phyloP scores from a whole-genome alignment of 2,113 vertebrate species.

The Fukomys damarensis region DNA sequence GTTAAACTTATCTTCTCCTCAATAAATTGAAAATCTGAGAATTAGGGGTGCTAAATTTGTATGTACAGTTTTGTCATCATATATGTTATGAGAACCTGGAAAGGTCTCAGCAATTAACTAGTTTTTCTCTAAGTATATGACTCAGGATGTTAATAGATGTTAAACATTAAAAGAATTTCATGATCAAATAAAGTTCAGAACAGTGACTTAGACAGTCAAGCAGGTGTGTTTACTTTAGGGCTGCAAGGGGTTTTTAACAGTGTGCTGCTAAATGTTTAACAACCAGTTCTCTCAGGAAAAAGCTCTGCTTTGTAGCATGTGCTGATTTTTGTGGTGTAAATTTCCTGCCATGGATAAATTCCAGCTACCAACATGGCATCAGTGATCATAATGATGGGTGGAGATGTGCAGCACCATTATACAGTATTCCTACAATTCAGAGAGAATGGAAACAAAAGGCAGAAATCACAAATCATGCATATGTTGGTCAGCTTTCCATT shows the following conservation, averaged over 20 bases:
- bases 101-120: background rate
- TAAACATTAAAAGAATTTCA: background rate
- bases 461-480: background rate
- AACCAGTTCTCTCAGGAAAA: background rate
- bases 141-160: background rate
- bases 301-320: background rate
- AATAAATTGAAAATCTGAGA: background rate
- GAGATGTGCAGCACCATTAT: background rate
- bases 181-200: slow-evolving; percentile 7
- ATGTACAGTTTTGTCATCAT: background rate
- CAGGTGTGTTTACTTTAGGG: background rate
- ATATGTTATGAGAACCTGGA: background rate
- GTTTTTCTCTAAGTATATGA: background rate
- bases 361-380: background rate
- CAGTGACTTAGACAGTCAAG: background rate
- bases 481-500: background rate
- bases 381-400: background rate
- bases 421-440: background rate
- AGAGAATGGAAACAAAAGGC: background rate
- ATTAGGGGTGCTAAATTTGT: background rate
- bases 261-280: background rate
- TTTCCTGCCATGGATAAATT: background rate
- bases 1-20: background rate
- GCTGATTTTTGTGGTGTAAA: background rate
- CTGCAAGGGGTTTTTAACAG: slow-evolving; percentile 35